Base-by-base conservation (phyloP, 2,888 invertebrate genomes). In the Notodonta ziczac region DNA sequence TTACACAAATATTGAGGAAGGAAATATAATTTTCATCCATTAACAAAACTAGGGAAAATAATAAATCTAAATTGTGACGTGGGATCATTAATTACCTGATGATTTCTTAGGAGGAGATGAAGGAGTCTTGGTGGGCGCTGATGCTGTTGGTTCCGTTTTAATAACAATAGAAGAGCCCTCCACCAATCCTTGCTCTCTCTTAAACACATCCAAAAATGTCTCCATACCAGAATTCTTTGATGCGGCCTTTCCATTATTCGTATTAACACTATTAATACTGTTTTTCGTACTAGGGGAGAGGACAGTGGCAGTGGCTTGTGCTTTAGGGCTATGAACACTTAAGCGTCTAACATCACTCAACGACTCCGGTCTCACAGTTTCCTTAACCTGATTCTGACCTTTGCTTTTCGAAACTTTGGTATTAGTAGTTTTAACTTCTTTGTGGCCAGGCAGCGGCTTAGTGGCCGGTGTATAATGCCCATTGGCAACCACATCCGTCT, bases 131-230 rank as follows among this genome's bases (percentile, higher is more conserved):
- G 66, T 55, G 14, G 74, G 61, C 32, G 65, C 67, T 10, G 67
- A 59, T 46, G 69, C 62, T 53, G 65, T 44, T 1, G 83, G 73
- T 66, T 93, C 91, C 69, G 77, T 84, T 83, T 88, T 90, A n/a
- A 85, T 74, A 62, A 76, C 71, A 46, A 80, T 70, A 44, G 72
- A 58, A 40, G 70, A 60, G 63, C 77, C 82, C 58, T 84, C 86
- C 62, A 85, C 80, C 59, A 88, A 74, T 40, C 91, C 90, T 72
- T 93, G 93, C 70, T 93, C 93, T 76, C 93, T 86, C 67, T 93
- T 93, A 69, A 92, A 93, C 52, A 93, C 93, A 89, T 93, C 93
- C 67, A 93, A 77, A 81, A 92, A 93, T 9, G 92, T 93, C 76
- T 91, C 91, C 9, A 83, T 64, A 2, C 77, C 82, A 56, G 78